These are phyloP conservation scores for Regulus satrapa DNA, from an alignment of 2,113 vertebrate genomes.

Conservation along the genomic window DNA sequence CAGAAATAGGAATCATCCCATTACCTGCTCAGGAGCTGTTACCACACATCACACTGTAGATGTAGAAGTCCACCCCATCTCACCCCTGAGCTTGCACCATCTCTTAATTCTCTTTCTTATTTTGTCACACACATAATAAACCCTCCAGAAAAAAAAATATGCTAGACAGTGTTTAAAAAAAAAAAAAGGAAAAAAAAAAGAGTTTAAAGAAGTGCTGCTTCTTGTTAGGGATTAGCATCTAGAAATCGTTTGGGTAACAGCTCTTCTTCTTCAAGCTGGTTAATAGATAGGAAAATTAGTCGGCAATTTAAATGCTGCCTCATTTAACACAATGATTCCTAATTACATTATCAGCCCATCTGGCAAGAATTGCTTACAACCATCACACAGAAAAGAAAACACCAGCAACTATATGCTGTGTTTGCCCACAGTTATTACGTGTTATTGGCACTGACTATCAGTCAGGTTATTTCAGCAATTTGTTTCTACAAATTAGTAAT, in stretches of 20 bases:
- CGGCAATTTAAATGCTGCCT: slow-evolving; percentile 85
- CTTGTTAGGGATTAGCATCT: slow-evolving; percentile 75
- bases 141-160: background rate
- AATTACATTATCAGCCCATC: slow-evolving; percentile 83
- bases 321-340: slow-evolving; percentile 83
- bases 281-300: slow-evolving; percentile 89
- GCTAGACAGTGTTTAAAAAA: background rate
- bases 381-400: background rate
- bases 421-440: slow-evolving; percentile 48
- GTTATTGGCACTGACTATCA: slow-evolving; percentile 17
- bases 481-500: slow-evolving; percentile 17
- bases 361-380: slow-evolving; percentile 53
- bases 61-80: background rate
- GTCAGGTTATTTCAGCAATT: slow-evolving; percentile 34
- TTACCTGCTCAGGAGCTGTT: background rate
- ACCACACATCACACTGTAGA: background rate
- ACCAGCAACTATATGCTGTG: background rate
- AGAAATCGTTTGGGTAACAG: slow-evolving; percentile 74
- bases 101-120: background rate
- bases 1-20: background rate
- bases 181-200: background rate
- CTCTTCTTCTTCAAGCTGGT: slow-evolving; percentile 74
- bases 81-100: background rate
- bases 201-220: background rate
- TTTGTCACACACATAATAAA: background rate